phyloP scores from a whole-genome alignment of 1,140 invertebrate genomes.

The Zaprionus kolodkinae region DNA sequence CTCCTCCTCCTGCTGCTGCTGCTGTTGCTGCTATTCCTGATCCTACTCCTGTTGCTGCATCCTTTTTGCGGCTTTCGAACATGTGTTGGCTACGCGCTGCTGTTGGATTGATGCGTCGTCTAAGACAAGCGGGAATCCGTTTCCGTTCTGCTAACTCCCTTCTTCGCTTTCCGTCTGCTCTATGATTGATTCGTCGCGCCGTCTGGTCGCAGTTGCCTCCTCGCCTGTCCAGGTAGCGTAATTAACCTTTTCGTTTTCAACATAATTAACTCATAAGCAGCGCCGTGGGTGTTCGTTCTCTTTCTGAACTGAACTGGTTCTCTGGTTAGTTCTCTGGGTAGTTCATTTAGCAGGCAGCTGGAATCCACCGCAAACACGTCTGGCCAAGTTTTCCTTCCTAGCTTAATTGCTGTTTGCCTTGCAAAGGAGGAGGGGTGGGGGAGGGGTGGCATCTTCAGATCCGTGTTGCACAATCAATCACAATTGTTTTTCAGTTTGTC shows the following conservation, averaged over 20 bases:
- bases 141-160: not conserved
- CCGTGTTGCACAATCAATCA: conserved; percentile 72
- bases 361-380: not conserved
- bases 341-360: not conserved
- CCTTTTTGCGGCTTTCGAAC: conserved; percentile 34
- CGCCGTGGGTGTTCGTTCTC: not conserved
- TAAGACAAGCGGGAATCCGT: conserved; percentile 17
- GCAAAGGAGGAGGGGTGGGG: not conserved
- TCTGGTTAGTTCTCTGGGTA: not conserved
- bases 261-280: conserved; percentile 6
- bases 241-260: not conserved
- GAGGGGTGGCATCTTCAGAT: conserved; percentile 15
- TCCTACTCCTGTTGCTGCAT: conserved; percentile 20
- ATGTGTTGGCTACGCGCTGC: conserved; percentile 47
- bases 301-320: not conserved
- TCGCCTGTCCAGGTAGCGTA: not conserved
- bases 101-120: conserved; percentile 47
- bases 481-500: conserved; percentile 80
- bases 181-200: conserved; percentile 6
- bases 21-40: no score
- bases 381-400: not conserved
- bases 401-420: not conserved
- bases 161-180: not conserved
- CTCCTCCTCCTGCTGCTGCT: no score
- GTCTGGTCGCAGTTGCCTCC: conserved; percentile 8